These are phyloP conservation scores for Drosophila picticornis DNA, from an alignment of 2,888 invertebrate species.

Conservation along the genomic window DNA sequence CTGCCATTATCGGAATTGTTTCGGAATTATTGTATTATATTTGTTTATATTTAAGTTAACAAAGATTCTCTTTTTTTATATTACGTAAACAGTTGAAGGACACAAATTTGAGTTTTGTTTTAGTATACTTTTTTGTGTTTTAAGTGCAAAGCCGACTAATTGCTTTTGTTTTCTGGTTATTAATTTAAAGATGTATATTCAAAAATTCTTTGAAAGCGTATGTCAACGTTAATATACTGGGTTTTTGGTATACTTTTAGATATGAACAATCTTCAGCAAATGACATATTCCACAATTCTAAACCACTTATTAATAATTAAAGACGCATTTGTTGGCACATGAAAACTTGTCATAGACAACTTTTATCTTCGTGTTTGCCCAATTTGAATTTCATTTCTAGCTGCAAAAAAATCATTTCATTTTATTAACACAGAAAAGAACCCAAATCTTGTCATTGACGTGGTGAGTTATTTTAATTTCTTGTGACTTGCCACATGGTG, in stretches of 20 bases:
- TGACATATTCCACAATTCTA: background rate
- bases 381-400: conserved; percentile 10
- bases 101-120: background rate
- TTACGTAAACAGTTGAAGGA: background rate
- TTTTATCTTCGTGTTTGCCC: background rate
- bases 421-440: conserved; percentile 37
- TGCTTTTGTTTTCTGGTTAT: background rate
- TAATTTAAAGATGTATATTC: background rate
- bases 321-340: background rate
- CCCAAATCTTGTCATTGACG: conserved; percentile 23
- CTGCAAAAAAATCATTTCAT: conserved; percentile 21
- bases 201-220: background rate
- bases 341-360: background rate
- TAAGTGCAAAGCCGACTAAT: background rate
- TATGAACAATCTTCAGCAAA: background rate
- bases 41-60: background rate
- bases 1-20: background rate
- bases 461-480: conserved; percentile 4
- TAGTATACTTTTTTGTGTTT: background rate
- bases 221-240: background rate
- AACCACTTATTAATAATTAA: background rate
- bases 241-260: background rate
- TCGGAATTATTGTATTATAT: background rate
- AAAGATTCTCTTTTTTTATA: background rate
- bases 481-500: conserved; percentile 12